Evolutionary conservation across 2,113 vertebrate species (phyloP), one percentile per base, ranked within the genome.

Genomic region (Phylloscopus trochilus): DNA sequence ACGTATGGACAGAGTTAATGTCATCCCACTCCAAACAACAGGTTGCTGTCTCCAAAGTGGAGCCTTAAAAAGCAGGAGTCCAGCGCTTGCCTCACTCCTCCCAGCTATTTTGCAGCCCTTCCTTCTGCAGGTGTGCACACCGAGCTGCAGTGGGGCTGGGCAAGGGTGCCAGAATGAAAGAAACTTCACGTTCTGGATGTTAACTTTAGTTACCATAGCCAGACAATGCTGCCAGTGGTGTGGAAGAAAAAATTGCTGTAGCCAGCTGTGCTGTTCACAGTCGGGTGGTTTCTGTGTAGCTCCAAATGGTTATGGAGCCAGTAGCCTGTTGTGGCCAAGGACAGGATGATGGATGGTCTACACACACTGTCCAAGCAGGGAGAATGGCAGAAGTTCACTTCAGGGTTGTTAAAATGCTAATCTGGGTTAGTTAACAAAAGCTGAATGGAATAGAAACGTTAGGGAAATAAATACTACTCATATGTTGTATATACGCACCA

Each of bases 181-280:
- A 95, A 97, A 97, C 98, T 98, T 98, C 97, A 95, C 49, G 87
- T 97, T 98, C 97, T 95, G 97, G 96, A 97, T 97, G 97, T 98
- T 98, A 98, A 98, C 98, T 98, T 98, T 97, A 97, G 98, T 99
- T 98, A 98, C 97, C 97, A 97, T 74, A 97, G 97, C 97, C 97
- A 98, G 98, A 99, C 98, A 98, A 97, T 95, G 95, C 89, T 97
- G 97, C 97, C 98, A 98, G 96, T 97, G 98, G 98, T 52, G 97
- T 97, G 97, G 96, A 98, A 98, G 97, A 94, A 98, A 98, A 97
- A 97, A 98, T 80, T 84, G 97, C 97, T 97, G 96, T 94, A 97
- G 97, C 98, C 99, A 99, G 98, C 98, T 99, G 98, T 98, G 98
- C 97, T 96, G 98, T 98, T 98, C 98, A 98, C 98, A 97, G 97